Conservation (phyloP, 1,140 invertebrate species). For the Laodelphax striatellus region DNA sequence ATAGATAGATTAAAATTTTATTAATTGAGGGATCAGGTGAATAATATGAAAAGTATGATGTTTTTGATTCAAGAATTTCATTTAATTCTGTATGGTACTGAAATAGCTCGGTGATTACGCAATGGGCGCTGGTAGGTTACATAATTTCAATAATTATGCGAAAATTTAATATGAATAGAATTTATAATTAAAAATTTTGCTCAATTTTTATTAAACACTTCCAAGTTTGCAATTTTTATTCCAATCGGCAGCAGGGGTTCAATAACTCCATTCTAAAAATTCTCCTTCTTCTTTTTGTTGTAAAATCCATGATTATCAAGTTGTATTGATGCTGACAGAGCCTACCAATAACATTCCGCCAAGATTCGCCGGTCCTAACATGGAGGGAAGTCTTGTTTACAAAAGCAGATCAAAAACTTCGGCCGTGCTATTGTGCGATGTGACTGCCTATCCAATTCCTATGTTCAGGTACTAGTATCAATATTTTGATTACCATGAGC, state of each 20-base stretch:
- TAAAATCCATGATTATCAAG: not conserved
- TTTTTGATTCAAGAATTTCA: no score
- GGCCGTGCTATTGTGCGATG: conserved; percentile 23
- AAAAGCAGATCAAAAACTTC: conserved; percentile 8
- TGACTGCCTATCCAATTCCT: conserved; percentile 30
- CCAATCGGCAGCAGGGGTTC: not conserved
- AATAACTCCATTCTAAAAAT: not conserved
- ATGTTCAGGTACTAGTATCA: conserved; percentile 34
- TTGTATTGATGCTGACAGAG: conserved; percentile 30
- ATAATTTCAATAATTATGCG: no score
- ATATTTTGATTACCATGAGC: no score
- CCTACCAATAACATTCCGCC: conserved; percentile 40
- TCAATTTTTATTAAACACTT: no score
- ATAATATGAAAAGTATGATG: no score
- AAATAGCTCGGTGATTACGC: no score
- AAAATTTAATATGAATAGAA: no score
- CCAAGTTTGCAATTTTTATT: conserved; percentile 6
- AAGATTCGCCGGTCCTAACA: conserved; percentile 32
- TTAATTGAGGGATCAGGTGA: no score
- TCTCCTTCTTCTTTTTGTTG: not conserved
- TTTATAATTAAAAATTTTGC: no score
- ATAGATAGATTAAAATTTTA: no score
- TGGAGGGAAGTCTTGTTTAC: conserved; percentile 17
- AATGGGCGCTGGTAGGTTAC: no score
- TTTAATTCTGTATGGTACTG: no score